Evolutionary conservation across 1,140 invertebrate genomes (phyloP).

Genomic region (Leptonema lineaticorne): DNA sequence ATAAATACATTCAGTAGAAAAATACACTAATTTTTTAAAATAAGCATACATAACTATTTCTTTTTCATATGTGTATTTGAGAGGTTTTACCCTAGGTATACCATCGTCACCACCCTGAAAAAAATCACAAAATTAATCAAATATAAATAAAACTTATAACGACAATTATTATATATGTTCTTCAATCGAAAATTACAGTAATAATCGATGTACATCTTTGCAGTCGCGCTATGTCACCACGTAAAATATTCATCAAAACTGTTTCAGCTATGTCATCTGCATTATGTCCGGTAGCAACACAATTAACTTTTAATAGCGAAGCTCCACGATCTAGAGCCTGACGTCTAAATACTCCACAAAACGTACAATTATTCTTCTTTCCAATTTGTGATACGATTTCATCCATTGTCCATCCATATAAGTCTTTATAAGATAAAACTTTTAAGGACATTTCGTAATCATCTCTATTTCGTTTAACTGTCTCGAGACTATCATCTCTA

Average conservation of each 20-base stretch:
- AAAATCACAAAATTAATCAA: too few relatives aligned
- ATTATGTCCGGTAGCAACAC: constrained; percentile 98
- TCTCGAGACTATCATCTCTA: constrained; percentile 96
- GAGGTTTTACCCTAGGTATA: constrained; percentile 86
- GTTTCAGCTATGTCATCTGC: constrained; percentile 99
- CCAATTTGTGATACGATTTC: constrained; percentile 94
- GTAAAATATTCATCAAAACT: constrained; percentile 95
- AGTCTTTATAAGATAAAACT: constrained; percentile 96
- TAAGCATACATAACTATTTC: constrained; percentile 99
- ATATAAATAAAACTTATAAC: constrained; percentile 21
- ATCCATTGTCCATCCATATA: constrained; percentile 99
- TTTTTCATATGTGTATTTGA: constrained; percentile 99
- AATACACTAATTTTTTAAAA: constrained; percentile 96
- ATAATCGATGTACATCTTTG: constrained; percentile 87
- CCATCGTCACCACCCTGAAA: constrained; percentile 81
- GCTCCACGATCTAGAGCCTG: constrained; percentile 96
- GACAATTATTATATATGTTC: not conserved
- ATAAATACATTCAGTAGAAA: constrained; percentile 98
- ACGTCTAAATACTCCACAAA: constrained; percentile 95
- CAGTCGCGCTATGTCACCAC: constrained; percentile 94
- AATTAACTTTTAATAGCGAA: constrained; percentile 80
- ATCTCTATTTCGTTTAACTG: constrained; percentile 90
- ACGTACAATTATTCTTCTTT: constrained; percentile 97
- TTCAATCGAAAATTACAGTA: constrained; percentile 62
- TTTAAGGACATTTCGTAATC: constrained; percentile 94